Evolutionary conservation across 2,797 vertebrate species (phyloP), one percentile per base, ranked within the genome.

Genomic region (Gymnopithys bicolor): DNA sequence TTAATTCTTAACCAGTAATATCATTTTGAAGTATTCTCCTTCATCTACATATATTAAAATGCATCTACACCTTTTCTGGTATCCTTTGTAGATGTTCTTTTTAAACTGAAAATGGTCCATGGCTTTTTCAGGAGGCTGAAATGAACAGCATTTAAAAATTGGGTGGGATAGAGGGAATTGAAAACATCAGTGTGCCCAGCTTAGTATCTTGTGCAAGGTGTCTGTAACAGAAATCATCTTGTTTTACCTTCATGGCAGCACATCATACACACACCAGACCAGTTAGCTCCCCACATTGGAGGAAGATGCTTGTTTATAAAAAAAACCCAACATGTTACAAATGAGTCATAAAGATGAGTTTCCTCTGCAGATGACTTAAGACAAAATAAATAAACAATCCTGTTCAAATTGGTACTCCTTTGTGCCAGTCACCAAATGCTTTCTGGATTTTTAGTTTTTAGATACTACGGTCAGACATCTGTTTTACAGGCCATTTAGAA

Each of bases 1-100:
- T 87, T 86, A 94, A 70, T 94, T 91, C 79, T 80, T 87, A 75
- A 91, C 10, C 3, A 62, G 32, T 71, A 55, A 84, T 67, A 78
- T n/a, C 0, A 77, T 84, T 95, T 89, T 84, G 33, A 92, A 77
- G 10, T 39, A 52, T 58, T 91, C 7, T 37, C 15, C 30, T 79
- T 88, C 35, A 67, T 77, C 27, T 87, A 32, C 41, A 19, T 23
- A 49, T 76, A 82, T 79, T 74, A 74, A 93, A 89, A 93, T 89
- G 5, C 17, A 32, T 41, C 23, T 73, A 18, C 11, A 67, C 6
- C 2, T 84, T 86, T 88, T 90, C 51, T 78, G 13, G 9, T 74
- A 49, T 77, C 13, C 13, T 81, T 63, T 87, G 21, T 41, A 87
- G 10, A 33, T 18, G 2, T 85, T 79, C 35, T 76, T 84, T 63